Percentiles rank a stretch among this genome's conserved stretches.
Conservation (phyloP, 1,140 invertebrate species). For the Diorhabda sublineata region DNA sequence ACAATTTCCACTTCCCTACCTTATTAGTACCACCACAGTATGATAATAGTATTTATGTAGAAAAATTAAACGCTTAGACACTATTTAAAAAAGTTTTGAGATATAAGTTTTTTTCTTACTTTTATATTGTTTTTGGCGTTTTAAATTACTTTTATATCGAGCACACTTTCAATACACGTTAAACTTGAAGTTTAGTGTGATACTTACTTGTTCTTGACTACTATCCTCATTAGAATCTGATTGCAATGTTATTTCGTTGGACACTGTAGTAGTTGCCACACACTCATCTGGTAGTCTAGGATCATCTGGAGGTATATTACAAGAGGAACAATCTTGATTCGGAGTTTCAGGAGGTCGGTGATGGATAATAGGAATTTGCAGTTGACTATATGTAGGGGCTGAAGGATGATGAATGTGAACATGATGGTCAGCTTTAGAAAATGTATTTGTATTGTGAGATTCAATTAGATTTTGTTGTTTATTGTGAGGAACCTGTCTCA, state of each 20-base stretch:
- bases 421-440: slow-evolving; percentile 26
- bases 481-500: background rate
- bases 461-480: slow-evolving; percentile 30
- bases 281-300: slow-evolving; percentile 31
- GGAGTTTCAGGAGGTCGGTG: background rate
- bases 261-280: slow-evolving; percentile 35
- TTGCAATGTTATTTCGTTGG: slow-evolving; percentile 35
- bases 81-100: no score
- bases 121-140: no score
- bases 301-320: slow-evolving; percentile 4
- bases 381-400: slow-evolving; percentile 20
- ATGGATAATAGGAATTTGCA: slow-evolving; percentile 18
- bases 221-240: slow-evolving; percentile 25
- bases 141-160: no score
- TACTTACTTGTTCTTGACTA: slow-evolving; percentile 29
- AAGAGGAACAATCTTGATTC: background rate
- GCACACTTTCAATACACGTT: no score
- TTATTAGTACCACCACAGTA: no score
- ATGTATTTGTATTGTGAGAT: slow-evolving; percentile 43
- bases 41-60: no score
- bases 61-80: no score
- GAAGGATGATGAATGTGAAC: slow-evolving; percentile 18
- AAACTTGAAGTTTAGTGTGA: no score
- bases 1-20: no score
- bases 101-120: no score